Conservation (phyloP, 2,797 vertebrate genomes). For the Dendrocincla fuliginosa region DNA sequence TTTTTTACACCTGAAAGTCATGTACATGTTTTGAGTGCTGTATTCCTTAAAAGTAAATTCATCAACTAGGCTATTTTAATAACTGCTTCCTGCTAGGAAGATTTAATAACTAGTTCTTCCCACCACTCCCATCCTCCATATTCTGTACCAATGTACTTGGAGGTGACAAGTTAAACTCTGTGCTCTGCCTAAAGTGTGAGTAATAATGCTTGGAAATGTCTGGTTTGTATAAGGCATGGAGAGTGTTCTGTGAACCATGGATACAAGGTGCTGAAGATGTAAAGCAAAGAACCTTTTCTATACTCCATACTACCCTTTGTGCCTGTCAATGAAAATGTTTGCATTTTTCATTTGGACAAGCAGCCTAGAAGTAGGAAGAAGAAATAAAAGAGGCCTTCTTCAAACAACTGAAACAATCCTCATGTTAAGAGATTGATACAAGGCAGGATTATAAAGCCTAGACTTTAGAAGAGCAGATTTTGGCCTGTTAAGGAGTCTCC, state of each 20-base stretch:
- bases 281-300: neutral
- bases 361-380: neutral
- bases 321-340: neutral
- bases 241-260: neutral
- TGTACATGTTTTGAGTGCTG: neutral
- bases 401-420: neutral
- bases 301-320: neutral
- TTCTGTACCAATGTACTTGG: neutral
- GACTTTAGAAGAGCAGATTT: neutral
- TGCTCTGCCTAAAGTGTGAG: neutral
- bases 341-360: neutral
- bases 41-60: neutral
- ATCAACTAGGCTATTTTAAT: neutral
- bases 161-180: neutral
- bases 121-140: neutral
- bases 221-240: neutral
- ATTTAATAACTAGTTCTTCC: neutral
- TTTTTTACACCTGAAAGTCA: neutral
- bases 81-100: neutral
- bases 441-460: neutral
- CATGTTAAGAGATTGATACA: neutral
- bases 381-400: neutral
- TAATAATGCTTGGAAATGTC: neutral
- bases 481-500: neutral
- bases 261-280: neutral